These are phyloP conservation scores for Artibeus jamaicensis DNA, from an alignment of 2,797 vertebrate genomes.

Conservation along the genomic window DNA sequence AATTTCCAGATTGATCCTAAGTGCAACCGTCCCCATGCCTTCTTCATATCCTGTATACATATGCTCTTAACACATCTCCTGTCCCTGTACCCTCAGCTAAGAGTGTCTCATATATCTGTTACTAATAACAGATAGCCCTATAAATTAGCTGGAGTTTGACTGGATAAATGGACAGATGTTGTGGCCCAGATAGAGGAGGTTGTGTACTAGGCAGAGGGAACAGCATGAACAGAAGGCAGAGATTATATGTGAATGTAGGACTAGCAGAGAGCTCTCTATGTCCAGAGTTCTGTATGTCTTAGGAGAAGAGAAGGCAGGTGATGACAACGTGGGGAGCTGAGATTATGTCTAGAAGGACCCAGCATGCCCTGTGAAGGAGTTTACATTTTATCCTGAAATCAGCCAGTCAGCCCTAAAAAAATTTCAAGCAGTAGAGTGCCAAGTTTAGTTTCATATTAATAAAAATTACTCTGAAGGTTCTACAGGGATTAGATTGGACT, in stretches of 20 bases:
- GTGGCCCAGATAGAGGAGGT: background rate
- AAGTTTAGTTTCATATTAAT: constrained; percentile 39
- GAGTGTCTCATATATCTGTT: background rate
- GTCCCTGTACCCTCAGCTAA: background rate
- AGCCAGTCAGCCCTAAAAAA: constrained; percentile 12
- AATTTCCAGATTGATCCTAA: background rate
- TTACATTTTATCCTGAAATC: constrained; percentile 31
- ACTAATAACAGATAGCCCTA: background rate
- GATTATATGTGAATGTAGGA: background rate
- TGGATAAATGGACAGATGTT: background rate
- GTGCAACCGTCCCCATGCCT: background rate
- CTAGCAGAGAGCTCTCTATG: background rate
- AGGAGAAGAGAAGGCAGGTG: background rate
- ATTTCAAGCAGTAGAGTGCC: constrained; percentile 23
- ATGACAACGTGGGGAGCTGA: background rate
- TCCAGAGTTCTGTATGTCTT: background rate
- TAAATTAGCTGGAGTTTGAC: background rate
- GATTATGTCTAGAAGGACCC: background rate
- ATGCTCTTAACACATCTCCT: background rate
- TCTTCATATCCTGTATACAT: background rate
- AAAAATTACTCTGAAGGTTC: constrained; percentile 43
- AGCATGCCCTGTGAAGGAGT: background rate
- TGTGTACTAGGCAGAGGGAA: background rate
- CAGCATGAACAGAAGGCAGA: background rate
- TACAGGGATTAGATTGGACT: background rate